These are phyloP conservation scores for Ascaphus truei DNA, from an alignment of 2,113 vertebrate genomes.

Conservation along the genomic window DNA sequence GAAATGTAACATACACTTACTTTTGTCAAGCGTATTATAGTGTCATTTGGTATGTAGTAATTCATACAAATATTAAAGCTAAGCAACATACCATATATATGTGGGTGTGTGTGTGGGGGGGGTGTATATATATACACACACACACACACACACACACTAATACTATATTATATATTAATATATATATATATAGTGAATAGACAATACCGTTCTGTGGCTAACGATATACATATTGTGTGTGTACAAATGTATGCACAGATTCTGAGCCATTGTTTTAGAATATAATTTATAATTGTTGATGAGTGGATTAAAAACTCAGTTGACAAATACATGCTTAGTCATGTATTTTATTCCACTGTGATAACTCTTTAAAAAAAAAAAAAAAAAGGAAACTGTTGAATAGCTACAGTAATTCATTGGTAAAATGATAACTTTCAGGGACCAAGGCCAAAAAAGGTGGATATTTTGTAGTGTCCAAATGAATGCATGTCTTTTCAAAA, in stretches of 20 bases:
- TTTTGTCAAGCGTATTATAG: no score
- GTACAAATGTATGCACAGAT: not conserved
- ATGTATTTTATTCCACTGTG: constrained; percentile 1
- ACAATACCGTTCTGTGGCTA: no score
- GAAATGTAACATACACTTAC: no score
- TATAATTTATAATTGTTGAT: not conserved
- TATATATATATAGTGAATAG: no score
- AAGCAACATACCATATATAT: no score
- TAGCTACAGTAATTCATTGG: constrained; percentile 19
- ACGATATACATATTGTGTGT: no score
- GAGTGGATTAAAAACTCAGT: constrained; percentile 3
- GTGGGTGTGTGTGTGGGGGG: not conserved
- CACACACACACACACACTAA: not conserved
- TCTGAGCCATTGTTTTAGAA: constrained; percentile 2
- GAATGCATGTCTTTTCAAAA: constrained; percentile 32
- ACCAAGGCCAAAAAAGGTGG: not conserved
- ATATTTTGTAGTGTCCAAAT: constrained; percentile 28
- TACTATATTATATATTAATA: no score
- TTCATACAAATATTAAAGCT: no score
- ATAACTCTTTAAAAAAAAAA: not conserved
- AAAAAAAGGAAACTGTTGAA: constrained; percentile 11
- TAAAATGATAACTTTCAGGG: constrained; percentile 36
- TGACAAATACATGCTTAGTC: constrained; percentile 7
- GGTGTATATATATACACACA: not conserved
- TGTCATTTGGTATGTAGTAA: no score